Evolutionary conservation across 2,797 vertebrate genomes (phyloP), one percentile per base, ranked within the genome.

Genomic region (Cercopithecus neglectus): DNA sequence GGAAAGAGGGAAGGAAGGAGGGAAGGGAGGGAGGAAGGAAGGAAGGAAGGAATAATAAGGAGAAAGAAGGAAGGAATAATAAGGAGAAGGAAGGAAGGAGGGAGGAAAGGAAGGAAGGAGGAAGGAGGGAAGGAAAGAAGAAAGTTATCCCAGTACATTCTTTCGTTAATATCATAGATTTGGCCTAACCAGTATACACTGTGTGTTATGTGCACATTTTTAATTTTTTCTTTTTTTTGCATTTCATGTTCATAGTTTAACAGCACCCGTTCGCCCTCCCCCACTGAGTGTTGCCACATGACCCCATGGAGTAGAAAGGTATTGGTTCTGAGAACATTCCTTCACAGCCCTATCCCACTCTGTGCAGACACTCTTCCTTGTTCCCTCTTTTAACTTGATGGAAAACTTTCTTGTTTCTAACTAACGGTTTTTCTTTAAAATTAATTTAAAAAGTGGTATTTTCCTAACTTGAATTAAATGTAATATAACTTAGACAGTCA

Each of bases 231-330:
- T 95, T 80, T 98, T 98, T 98, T 96, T 93, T 97, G 98, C 98
- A 98, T 99, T 99, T 99, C 98, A 99, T 99, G 89, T 99, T 99
- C 99, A 98, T 99, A 99, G 99, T 99, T 99, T 99, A 99, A 99
- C 98, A 99, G 99, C 99, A 99, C 98, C 98, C 99, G 99, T 98
- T 99, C 99, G 98, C 99, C 99, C 98, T 99, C 99, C 99, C 99
- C 99, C 98, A 99, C 99, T 99, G 99, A 99, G 99, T 99, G 99
- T 99, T 99, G 99, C 99, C 99, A 99, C 99, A 99, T 99, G 99
- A 99, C 99, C 98, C 99, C 99, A 97, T 99, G 99, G 99, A 99
- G 99, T 99, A 99, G 99, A 99, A 99, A 99, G 99, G 99, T 99
- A 99, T 98, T 99, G 98, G 98, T 98, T 98, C 98, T 98, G 97